These are phyloP conservation scores for Narcine bancroftii DNA, from an alignment of 2,113 vertebrate genomes.

Conservation along the genomic window DNA sequence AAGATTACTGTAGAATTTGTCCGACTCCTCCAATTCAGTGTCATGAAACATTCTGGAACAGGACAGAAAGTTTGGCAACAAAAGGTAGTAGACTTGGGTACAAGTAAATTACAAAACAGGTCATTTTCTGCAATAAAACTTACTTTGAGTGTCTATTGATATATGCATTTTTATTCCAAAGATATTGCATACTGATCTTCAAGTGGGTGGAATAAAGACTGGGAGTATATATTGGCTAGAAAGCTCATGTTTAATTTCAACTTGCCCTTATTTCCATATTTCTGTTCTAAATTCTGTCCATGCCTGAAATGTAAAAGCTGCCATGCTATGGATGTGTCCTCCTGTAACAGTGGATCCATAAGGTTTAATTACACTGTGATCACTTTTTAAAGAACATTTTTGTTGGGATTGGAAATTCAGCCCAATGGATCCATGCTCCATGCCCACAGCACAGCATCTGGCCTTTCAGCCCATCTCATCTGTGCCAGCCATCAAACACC, in stretches of 20 bases:
- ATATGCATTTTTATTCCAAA: neutral
- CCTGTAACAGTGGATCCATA: neutral
- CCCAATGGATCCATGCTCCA: too few species aligned
- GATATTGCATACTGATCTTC: neutral
- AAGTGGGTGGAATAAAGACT: neutral
- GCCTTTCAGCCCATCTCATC: too few species aligned
- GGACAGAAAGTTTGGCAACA: neutral
- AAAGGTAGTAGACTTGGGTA: neutral
- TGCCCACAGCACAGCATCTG: too few species aligned
- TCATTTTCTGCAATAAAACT: neutral
- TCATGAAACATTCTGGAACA: constrained; percentile 51
- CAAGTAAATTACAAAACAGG: neutral
- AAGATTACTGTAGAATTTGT: constrained; percentile 50
- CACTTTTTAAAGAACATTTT: neutral
- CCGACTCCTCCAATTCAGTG: constrained; percentile 52
- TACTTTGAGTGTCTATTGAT: neutral
- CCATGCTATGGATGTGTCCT: neutral
- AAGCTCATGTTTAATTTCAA: neutral
- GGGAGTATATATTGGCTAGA: neutral
- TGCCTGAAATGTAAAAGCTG: neutral
- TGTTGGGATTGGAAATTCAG: too few species aligned
- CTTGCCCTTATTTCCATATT: neutral
- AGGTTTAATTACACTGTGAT: neutral
- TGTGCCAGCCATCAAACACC: too few species aligned
- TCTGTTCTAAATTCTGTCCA: neutral